These are phyloP conservation scores for Hylaeus volcanicus DNA, from an alignment of 1,140 invertebrate genomes.

Conservation along the genomic window DNA sequence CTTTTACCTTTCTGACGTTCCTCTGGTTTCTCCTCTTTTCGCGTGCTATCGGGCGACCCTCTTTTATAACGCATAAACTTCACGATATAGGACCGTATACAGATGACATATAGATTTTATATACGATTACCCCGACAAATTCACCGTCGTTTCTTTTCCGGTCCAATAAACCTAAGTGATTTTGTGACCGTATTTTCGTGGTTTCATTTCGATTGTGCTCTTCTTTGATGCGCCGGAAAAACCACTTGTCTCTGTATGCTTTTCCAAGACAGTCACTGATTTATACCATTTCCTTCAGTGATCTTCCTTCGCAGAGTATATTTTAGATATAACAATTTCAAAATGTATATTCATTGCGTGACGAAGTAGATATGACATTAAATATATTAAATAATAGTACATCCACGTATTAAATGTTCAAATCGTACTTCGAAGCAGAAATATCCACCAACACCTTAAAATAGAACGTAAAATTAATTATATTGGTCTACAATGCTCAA, in stretches of 20 bases:
- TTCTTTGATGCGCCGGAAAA: slow-evolving; percentile 9
- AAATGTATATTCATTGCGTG: no score
- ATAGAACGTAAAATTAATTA: no score
- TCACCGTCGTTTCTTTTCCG: slow-evolving; percentile 57
- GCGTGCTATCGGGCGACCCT: slow-evolving; percentile 50
- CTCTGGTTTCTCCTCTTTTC: slow-evolving; percentile 48
- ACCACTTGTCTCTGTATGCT: neutral
- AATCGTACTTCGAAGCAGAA: no score
- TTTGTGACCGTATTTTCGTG: slow-evolving; percentile 70
- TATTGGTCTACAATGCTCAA: no score
- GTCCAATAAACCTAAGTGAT: slow-evolving; percentile 75
- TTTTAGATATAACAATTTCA: no score
- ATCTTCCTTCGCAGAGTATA: no score
- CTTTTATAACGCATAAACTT: slow-evolving; percentile 73
- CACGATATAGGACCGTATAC: slow-evolving; percentile 57
- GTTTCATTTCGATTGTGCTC: slow-evolving; percentile 70
- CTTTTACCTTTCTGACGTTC: slow-evolving; percentile 39
- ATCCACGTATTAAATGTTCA: no score
- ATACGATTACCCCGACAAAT: slow-evolving; percentile 67
- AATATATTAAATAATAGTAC: no score
- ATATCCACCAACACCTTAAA: no score
- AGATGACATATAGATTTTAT: slow-evolving; percentile 72
- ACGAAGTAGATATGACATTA: no score
- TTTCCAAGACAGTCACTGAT: slow-evolving; percentile 5
- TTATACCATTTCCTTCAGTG: neutral